Base-by-base conservation (phyloP, 2,797 vertebrate genomes). In the Glossophaga mutica region DNA sequence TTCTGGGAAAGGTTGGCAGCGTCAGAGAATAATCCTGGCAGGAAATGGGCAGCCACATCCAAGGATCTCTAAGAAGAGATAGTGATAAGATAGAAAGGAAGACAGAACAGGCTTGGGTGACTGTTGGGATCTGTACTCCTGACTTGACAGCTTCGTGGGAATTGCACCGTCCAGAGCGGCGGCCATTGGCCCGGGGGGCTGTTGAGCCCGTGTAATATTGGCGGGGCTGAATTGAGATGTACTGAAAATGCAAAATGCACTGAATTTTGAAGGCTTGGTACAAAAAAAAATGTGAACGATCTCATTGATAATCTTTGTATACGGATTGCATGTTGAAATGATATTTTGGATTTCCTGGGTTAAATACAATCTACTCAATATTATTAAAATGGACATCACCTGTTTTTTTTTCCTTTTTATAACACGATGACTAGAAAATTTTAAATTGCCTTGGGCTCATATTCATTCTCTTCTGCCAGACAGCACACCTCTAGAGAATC, bases 1-100 rank as follows among this genome's bases (percentile, higher is more conserved):
- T 97, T 98, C 98, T 97, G 90, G 94, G 98, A 98, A 97, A 87
- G 34, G 9, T 94, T 96, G 89, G 95, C 44, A 97, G n/a, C 62
- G 52, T 37, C 65, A 16, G 70, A 65, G 91, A 86, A 57, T 57
- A 85, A 96, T 77, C 94, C 84, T 89, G 88, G 50, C 94, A 95
- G 90, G 93, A 97, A 95, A 85, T 82, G 67, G 59, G 92, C 93
- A 55, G 81, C 68, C 79, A 90, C 68, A 48, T 94, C 93, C 57
- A 90, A 94, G 76, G 97, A 87, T 93, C 95, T 93, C 71, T 96
- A 91, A 95, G 96, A 98, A 98, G 96, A 97, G 55, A 57, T 57
- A 57, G 55, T 87, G 97, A 91, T 97, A 90, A 76, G 90, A 94
- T 18, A 96, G 76, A 81, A 0, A 0, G 94, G 76, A 95, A 97